Evolutionary conservation across 1,140 invertebrate species (phyloP).

Genomic region (Chironomus tepperi): DNA sequence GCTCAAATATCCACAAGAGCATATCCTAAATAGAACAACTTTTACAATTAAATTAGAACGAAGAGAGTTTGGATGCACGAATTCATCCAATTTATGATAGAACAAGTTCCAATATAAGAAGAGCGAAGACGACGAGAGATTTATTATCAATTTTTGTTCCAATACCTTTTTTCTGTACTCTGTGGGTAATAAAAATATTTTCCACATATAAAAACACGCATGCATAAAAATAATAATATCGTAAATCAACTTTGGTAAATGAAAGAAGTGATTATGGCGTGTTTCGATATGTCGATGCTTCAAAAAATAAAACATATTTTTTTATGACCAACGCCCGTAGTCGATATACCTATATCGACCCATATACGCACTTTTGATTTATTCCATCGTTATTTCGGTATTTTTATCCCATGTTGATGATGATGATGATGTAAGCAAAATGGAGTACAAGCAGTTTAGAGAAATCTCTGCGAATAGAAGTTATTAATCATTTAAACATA

Average conservation of each 20-base stretch:
- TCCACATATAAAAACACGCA: not conserved
- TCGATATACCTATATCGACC: not conserved
- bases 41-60: not conserved
- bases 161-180: not conserved
- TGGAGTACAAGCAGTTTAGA: too few relatives aligned
- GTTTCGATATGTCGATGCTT: not conserved
- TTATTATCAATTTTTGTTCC: not conserved
- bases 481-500: too few relatives aligned
- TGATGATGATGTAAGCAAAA: too few relatives aligned
- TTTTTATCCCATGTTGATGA: not conserved
- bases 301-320: not conserved
- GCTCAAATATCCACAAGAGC: too few relatives aligned
- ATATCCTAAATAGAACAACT: not conserved
- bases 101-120: not conserved
- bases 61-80: not conserved
- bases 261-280: slow-evolving; percentile 1
- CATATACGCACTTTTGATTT: not conserved
- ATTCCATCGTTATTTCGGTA: not conserved
- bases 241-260: slow-evolving; percentile 2
- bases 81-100: not conserved
- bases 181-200: not conserved
- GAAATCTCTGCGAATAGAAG: too few relatives aligned
- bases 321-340: not conserved
- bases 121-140: not conserved
- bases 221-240: not conserved